phyloP scores from a whole-genome alignment of 1,140 invertebrate species.

The Drosophila aff. region DNA sequence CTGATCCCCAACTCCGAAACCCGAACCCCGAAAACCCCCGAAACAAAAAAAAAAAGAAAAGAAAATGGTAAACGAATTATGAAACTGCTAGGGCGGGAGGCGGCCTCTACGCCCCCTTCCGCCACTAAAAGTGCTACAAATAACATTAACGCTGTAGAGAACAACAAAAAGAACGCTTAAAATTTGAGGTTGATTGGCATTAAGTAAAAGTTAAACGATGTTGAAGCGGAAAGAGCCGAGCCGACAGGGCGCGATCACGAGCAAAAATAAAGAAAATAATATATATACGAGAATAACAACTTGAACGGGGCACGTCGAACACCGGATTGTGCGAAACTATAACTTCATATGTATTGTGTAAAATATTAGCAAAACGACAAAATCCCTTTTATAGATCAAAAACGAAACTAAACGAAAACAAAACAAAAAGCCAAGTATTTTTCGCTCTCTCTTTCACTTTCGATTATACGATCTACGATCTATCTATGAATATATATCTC shows the following conservation, averaged over 20 bases:
- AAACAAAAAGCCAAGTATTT: constrained; percentile 44
- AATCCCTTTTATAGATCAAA: constrained; percentile 59
- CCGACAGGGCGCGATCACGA: constrained; percentile 83
- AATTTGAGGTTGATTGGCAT: constrained; percentile 84
- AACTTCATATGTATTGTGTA: constrained; percentile 76
- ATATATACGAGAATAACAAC: constrained; percentile 34
- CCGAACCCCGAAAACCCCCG: constrained; percentile 3
- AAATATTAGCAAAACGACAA: constrained; percentile 66
- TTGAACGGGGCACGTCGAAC: constrained; percentile 52
- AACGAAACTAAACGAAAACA: constrained; percentile 27
- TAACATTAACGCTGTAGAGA: constrained; percentile 78
- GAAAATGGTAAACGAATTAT: constrained; percentile 84
- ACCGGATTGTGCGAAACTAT: constrained; percentile 54
- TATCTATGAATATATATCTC: constrained; percentile 18
- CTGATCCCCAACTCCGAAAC: background rate
- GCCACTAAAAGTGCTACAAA: constrained; percentile 69
- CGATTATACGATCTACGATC: constrained; percentile 33
- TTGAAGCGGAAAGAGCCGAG: constrained; percentile 60
- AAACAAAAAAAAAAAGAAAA: constrained; percentile 19
- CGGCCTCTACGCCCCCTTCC: constrained; percentile 63
- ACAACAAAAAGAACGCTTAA: constrained; percentile 74
- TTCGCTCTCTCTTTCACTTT: constrained; percentile 59
- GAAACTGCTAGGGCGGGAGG: constrained; percentile 57
- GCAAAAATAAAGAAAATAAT: constrained; percentile 49
- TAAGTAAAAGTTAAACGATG: constrained; percentile 82